Conservation (phyloP, 2,888 invertebrate genomes). For the Phragmatobia fuliginosa region DNA sequence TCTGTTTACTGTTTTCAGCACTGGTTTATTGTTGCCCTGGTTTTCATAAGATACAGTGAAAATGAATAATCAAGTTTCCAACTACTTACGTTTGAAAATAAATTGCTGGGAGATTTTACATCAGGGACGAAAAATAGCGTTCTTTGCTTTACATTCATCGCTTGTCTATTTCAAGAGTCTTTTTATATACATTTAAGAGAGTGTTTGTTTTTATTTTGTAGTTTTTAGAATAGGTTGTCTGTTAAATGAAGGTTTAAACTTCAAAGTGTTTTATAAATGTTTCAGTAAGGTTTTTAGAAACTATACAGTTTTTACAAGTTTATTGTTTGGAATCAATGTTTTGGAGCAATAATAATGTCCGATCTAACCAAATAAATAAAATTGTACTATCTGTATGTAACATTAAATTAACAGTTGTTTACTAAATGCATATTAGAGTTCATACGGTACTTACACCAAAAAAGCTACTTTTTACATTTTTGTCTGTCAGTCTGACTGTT, state of each 20-base stretch:
- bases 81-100: constrained; percentile 32
- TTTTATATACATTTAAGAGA: constrained; percentile 38
- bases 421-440: too few species aligned
- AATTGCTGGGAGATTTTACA: constrained; percentile 31
- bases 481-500: too few species aligned
- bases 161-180: constrained; percentile 30
- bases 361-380: too few species aligned
- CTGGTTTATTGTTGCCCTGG: constrained; percentile 24
- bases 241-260: neutral
- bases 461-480: too few species aligned
- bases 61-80: constrained; percentile 48
- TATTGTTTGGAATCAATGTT: neutral
- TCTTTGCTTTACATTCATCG: constrained; percentile 35
- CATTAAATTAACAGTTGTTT: too few species aligned
- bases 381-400: too few species aligned
- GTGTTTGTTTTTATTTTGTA: constrained; percentile 36
- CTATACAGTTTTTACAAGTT: neutral
- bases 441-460: too few species aligned
- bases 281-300: neutral
- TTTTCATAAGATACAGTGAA: constrained; percentile 43
- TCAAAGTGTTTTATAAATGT: constrained; percentile 8
- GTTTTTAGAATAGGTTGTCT: neutral
- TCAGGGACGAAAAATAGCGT: constrained; percentile 22
- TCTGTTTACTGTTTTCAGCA: constrained; percentile 19
- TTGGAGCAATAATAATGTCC: too few species aligned